Conservation (phyloP, 2,888 invertebrate genomes). For the Mythimna vitellina region DNA sequence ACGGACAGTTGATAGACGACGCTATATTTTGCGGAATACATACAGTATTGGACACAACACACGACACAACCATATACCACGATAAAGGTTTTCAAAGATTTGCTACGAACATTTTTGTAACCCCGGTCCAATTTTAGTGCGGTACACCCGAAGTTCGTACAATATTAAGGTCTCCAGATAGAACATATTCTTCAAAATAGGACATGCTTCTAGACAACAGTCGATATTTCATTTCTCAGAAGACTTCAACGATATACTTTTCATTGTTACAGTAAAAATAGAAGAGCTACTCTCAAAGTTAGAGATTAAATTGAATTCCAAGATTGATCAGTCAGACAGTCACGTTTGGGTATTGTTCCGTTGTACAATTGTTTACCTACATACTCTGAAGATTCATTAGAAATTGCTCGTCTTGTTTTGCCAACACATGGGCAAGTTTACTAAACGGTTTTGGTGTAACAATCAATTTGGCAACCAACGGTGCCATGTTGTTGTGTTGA, state of each 20-base stretch:
- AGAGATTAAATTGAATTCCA: constrained; percentile 32
- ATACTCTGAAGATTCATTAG: constrained; percentile 25
- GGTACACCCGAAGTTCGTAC: constrained; percentile 30
- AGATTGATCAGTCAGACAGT: constrained; percentile 18
- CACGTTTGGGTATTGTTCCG: constrained; percentile 32
- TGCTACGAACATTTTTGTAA: constrained; percentile 41
- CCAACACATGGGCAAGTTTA: constrained; percentile 46
- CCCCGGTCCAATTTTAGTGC: constrained; percentile 44
- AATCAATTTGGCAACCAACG: constrained; percentile 54
- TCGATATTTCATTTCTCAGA: constrained; percentile 6
- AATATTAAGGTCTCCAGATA: constrained; percentile 44
- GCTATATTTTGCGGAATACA: constrained; percentile 39
- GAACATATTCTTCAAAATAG: constrained; percentile 10
- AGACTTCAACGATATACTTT: not conserved
- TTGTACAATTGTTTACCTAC: constrained; percentile 40
- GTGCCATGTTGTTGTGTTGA: constrained; percentile 33
- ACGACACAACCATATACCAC: constrained; percentile 8
- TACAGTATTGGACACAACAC: constrained; percentile 36
- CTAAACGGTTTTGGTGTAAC: constrained; percentile 38
- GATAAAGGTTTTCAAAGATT: constrained; percentile 57
- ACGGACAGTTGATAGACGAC: constrained; percentile 39
- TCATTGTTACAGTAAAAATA: not conserved
- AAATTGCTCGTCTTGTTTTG: constrained; percentile 39
- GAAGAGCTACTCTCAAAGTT: constrained; percentile 3
- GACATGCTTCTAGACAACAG: not conserved